These are phyloP conservation scores for Lampropteryx suffumata DNA, from an alignment of 2,888 invertebrate species.

Conservation along the genomic window DNA sequence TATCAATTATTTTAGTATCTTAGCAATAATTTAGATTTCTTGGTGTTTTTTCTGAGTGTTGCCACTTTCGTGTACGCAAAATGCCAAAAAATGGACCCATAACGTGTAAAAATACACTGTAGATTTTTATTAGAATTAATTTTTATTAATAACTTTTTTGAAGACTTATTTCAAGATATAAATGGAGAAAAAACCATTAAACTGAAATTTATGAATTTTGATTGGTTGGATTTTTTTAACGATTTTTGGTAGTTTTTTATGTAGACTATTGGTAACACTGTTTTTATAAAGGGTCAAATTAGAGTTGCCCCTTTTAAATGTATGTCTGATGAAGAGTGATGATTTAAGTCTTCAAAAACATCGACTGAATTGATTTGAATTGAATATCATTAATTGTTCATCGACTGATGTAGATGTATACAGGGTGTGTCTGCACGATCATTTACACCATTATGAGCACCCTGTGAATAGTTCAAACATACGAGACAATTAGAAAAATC, in stretches of 20 bases:
- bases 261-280: conserved; percentile 2
- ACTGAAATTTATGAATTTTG: background rate
- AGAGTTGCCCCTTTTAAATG: background rate
- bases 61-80: conserved; percentile 30
- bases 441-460: conserved; percentile 25
- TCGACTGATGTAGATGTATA: conserved; percentile 34
- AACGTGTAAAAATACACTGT: conserved; percentile 11
- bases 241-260: no score
- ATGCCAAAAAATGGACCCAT: conserved; percentile 38
- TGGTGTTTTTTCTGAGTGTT: conserved; percentile 29
- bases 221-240: background rate
- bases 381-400: conserved; percentile 30
- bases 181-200: background rate
- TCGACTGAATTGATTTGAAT: conserved; percentile 35
- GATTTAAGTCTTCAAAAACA: conserved; percentile 30
- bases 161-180: conserved; percentile 28
- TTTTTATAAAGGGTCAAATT: background rate
- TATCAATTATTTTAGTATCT: background rate
- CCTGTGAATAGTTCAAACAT: conserved; percentile 29
- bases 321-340: background rate
- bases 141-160: conserved; percentile 27
- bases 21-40: conserved; percentile 30
- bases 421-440: conserved; percentile 34
- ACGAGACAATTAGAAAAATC: conserved; percentile 22
- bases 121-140: conserved; percentile 25